Evolutionary conservation across 2,113 vertebrate species (phyloP).

Genomic region (Psilopsiagon aymara): DNA sequence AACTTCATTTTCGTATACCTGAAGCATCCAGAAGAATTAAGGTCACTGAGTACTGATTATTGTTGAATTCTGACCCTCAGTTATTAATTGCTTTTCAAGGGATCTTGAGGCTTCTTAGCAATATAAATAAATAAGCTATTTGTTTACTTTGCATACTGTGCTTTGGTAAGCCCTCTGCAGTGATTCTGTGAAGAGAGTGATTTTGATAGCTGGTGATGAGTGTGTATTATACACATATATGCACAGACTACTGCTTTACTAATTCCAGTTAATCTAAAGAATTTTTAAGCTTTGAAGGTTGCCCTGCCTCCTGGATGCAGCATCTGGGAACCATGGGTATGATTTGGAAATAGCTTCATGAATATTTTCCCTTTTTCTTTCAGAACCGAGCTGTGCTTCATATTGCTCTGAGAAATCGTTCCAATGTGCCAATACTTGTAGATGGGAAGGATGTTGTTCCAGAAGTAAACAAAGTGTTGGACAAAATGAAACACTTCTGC

Average conservation of each 20-base stretch:
- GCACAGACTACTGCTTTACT: background rate
- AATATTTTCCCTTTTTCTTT: background rate
- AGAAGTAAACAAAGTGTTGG: constrained; percentile 91
- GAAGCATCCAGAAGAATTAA: background rate
- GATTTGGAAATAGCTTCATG: background rate
- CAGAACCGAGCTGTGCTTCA: constrained; percentile 95
- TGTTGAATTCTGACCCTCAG: background rate
- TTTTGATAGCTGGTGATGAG: background rate
- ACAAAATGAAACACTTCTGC: constrained; percentile 96
- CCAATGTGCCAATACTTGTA: constrained; percentile 86
- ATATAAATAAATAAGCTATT: background rate
- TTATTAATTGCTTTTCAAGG: background rate
- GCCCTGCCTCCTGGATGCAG: background rate
- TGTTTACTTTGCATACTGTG: background rate
- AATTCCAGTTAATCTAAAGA: background rate
- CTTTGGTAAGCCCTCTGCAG: background rate
- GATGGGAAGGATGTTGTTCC: constrained; percentile 94
- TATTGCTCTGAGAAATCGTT: constrained; percentile 92
- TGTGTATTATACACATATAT: background rate
- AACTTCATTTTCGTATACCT: background rate
- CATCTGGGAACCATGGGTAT: background rate
- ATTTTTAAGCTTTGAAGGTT: background rate
- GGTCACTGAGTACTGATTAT: background rate
- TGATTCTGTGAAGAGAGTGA: background rate
- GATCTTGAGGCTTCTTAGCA: background rate